A percentile compares a stretch with the other conserved stretches of the same genome.
Conservation (phyloP, 2,888 invertebrate genomes). For the Neuroscelio doddi region DNA sequence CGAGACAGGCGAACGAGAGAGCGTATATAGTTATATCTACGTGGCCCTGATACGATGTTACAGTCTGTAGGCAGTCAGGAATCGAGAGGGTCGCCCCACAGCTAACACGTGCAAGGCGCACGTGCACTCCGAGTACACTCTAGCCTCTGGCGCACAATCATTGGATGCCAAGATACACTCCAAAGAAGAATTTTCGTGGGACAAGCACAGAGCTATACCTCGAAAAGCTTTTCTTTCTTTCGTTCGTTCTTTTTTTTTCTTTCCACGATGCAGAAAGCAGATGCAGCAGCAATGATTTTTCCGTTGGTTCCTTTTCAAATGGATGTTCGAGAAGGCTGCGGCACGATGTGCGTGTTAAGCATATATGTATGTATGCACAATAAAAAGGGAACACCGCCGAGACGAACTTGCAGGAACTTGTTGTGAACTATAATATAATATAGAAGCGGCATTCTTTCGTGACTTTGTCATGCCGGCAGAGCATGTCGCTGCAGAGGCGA, state of each 20-base stretch:
- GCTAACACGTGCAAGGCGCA: conserved; percentile 71
- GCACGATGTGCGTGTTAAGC: too few species aligned
- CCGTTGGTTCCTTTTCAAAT: conserved; percentile 18
- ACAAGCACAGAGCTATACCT: conserved; percentile 13
- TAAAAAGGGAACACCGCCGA: neutral
- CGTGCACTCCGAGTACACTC: conserved; percentile 69
- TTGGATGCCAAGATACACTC: conserved; percentile 70
- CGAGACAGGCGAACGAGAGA: conserved; percentile 29
- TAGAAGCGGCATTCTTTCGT: neutral
- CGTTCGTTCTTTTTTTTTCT: conserved; percentile 10
- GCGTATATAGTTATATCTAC: conserved; percentile 56
- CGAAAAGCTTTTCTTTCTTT: conserved; percentile 40
- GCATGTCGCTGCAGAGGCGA: neutral
- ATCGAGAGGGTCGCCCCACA: conserved; percentile 68
- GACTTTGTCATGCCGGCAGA: neutral
- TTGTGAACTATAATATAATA: neutral
- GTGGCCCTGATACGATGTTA: conserved; percentile 67
- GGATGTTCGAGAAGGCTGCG: too few species aligned
- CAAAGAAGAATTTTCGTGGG: conserved; percentile 66
- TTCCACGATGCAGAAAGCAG: conserved; percentile 11
- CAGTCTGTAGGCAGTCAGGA: conserved; percentile 64
- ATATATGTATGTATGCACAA: too few species aligned
- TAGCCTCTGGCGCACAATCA: conserved; percentile 69
- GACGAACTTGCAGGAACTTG: neutral
- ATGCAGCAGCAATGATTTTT: conserved; percentile 19